Percentiles rank a stretch among this genome's conserved stretches.
Conservation (phyloP, 1,140 invertebrate genomes). For the Megalopta genalis region DNA sequence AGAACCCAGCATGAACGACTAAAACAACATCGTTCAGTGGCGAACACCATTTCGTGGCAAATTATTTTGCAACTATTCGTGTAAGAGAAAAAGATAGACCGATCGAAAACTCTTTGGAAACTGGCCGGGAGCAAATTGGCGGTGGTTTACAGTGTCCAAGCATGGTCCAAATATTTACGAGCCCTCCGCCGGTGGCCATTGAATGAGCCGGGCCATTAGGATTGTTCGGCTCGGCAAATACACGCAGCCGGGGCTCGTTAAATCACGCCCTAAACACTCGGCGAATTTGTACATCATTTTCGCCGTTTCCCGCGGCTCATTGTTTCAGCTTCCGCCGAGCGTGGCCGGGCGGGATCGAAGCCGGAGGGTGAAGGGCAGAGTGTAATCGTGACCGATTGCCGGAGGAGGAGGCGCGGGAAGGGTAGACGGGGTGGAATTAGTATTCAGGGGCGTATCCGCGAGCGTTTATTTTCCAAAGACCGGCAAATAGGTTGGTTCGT, state of each 20-base stretch:
- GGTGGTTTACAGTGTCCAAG: too few species aligned
- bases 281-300: constrained; percentile 11
- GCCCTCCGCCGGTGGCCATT: not conserved
- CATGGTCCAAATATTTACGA: constrained; percentile 3
- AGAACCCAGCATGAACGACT: too few species aligned
- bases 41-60: too few species aligned
- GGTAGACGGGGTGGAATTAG: constrained; percentile 51
- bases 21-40: too few species aligned
- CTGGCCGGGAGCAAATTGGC: too few species aligned
- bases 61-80: too few species aligned
- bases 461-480: constrained; percentile 77
- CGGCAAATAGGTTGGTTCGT: constrained; percentile 67
- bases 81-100: too few species aligned
- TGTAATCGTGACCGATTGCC: constrained; percentile 13
- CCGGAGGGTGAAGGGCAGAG: not conserved
- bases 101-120: too few species aligned
- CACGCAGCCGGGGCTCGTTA: not conserved
- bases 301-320: constrained; percentile 2
- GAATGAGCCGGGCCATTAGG: not conserved
- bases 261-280: constrained; percentile 16
- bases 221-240: not conserved
- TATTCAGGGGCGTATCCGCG: constrained; percentile 71
- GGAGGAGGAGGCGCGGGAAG: not conserved
- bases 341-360: not conserved
- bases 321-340: constrained; percentile 11